phyloP scores from a whole-genome alignment of 1,140 invertebrate genomes.

The Bombus breviceps region DNA sequence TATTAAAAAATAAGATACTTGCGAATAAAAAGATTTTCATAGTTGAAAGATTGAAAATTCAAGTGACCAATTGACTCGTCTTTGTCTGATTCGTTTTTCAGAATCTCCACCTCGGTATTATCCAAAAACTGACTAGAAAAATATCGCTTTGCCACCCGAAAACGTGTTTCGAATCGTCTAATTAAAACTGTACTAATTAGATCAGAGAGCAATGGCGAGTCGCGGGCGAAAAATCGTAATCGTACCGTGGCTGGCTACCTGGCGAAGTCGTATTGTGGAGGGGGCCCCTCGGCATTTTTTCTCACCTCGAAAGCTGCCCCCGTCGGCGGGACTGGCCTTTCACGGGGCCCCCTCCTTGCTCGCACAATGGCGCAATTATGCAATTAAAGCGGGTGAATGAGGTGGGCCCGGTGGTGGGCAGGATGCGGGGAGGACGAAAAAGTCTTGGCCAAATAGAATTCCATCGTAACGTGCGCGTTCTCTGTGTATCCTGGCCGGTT shows the following conservation, averaged over 20 bases:
- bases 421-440: not conserved
- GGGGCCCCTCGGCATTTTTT: slow-evolving; percentile 38
- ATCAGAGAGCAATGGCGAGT: not conserved
- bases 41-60: not conserved
- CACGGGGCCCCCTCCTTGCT: slow-evolving; percentile 39
- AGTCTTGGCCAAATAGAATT: slow-evolving; percentile 60
- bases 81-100: too few relatives aligned
- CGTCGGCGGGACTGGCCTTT: slow-evolving; percentile 47
- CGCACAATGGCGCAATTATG: slow-evolving; percentile 78
- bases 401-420: not conserved
- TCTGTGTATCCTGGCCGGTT: not conserved
- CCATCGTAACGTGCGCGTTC: not conserved
- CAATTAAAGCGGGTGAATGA: slow-evolving; percentile 73
- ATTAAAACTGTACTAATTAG: slow-evolving; percentile 13
- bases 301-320: slow-evolving; percentile 24
- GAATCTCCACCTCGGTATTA: not conserved
- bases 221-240: not conserved
- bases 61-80: too few relatives aligned
- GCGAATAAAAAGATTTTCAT: not conserved
- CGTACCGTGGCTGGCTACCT: not conserved
- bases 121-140: too few relatives aligned
- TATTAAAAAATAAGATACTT: not conserved
- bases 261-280: not conserved
- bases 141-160: not conserved
- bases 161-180: not conserved